Conservation (phyloP, 1,140 invertebrate species). For the Drosophila aff. region DNA sequence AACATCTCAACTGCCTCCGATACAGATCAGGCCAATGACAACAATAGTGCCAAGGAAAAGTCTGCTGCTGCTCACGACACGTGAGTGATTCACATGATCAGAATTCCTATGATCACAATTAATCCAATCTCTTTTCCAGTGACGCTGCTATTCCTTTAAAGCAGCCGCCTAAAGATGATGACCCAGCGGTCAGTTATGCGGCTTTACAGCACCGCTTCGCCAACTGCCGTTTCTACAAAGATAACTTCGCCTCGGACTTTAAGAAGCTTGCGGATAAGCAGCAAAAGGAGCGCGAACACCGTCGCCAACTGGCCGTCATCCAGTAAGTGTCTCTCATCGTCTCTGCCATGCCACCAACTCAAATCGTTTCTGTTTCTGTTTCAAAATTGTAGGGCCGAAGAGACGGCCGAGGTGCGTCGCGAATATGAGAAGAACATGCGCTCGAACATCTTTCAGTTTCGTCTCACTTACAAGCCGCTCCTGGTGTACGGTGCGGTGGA, state of each 20-base stretch:
- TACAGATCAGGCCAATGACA: too few relatives aligned
- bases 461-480: constrained; percentile 25
- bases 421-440: constrained; percentile 37
- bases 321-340: constrained; percentile 35
- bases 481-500: constrained; percentile 29
- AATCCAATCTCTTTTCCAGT: not conserved
- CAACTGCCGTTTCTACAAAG: constrained; percentile 28
- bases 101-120: not conserved
- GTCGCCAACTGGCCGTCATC: not conserved
- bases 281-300: constrained; percentile 5
- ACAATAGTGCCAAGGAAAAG: not conserved
- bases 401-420: constrained; percentile 22
- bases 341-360: not conserved
- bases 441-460: constrained; percentile 7
- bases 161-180: too few relatives aligned
- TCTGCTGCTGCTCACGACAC: not conserved
- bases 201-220: constrained; percentile 36
- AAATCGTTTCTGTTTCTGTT: not conserved
- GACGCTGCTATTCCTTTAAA: not conserved
- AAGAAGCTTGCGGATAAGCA: not conserved
- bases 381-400: constrained; percentile 22
- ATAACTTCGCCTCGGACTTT: constrained; percentile 22
- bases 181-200: not conserved
- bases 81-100: not conserved
- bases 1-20: not conserved